Conservation (phyloP, 2,888 invertebrate genomes). For the Allolobophora icterica region DNA sequence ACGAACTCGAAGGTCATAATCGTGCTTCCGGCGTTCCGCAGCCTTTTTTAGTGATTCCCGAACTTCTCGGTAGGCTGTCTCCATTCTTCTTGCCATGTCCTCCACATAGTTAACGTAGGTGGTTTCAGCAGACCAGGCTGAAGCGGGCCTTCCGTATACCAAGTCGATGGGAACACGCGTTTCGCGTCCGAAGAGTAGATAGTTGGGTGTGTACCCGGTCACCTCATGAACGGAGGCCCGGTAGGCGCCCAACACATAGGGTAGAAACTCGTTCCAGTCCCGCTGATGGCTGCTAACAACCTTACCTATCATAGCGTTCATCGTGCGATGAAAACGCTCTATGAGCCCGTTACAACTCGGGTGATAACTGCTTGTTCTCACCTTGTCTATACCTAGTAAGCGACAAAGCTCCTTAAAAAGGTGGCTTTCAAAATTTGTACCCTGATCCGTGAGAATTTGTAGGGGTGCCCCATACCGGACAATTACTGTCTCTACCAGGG, state of each 20-base stretch:
- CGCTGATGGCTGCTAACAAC: not conserved
- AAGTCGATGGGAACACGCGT: not conserved
- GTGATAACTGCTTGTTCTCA: not conserved
- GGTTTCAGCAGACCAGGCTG: not conserved
- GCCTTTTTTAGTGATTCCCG: too few species aligned
- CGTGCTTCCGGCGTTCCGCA: too few species aligned
- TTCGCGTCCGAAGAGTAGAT: conserved; percentile 26
- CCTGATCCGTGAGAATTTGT: conserved; percentile 15
- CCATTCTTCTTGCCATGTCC: too few species aligned
- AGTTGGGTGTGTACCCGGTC: conserved; percentile 4
- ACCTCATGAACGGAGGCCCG: not conserved
- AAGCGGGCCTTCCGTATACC: not conserved
- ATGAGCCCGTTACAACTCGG: not conserved
- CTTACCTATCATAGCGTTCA: not conserved
- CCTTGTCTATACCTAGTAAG: not conserved
- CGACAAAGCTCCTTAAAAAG: not conserved
- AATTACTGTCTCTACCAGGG: conserved; percentile 11
- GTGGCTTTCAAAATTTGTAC: not conserved
- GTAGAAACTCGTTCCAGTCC: conserved; percentile 24
- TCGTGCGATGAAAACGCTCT: not conserved
- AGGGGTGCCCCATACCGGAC: not conserved
- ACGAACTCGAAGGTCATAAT: too few species aligned
- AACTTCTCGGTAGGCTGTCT: too few species aligned
- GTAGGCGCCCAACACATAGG: conserved; percentile 5
- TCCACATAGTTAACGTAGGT: too few species aligned